Evolutionary conservation across 2,888 invertebrate species (phyloP).

Genomic region (Steromphala cineraria): DNA sequence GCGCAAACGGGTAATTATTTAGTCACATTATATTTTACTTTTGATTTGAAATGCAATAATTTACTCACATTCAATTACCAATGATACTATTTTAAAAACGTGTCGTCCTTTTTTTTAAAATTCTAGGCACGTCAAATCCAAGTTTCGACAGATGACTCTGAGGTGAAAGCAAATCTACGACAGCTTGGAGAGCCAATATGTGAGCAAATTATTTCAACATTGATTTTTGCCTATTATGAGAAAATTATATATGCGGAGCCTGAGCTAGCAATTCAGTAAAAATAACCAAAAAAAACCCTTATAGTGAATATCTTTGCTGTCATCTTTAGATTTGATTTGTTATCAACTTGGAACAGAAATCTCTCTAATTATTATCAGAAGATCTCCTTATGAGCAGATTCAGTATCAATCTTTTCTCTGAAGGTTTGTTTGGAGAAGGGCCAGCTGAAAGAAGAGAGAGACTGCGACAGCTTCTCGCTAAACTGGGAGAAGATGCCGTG

Average conservation of each 20-base stretch:
- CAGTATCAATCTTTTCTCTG: neutral
- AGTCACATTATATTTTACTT: no score
- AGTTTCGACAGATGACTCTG: slow-evolving; percentile 97
- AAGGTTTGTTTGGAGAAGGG: slow-evolving; percentile 94
- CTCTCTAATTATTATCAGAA: neutral
- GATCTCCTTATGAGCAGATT: neutral
- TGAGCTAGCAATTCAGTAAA: neutral
- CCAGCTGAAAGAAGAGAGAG: slow-evolving; percentile 96
- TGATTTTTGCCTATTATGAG: no score
- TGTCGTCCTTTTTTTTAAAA: neutral
- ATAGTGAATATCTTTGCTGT: neutral
- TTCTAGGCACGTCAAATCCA: slow-evolving; percentile 88
- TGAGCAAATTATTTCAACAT: slow-evolving; percentile 52
- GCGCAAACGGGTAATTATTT: slow-evolving; percentile 83
- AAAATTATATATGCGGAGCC: neutral
- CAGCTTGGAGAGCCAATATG: slow-evolving; percentile 97
- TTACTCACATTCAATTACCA: no score
- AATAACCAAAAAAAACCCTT: no score
- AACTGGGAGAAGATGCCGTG: slow-evolving; percentile 91
- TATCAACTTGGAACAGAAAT: neutral
- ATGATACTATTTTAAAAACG: no score
- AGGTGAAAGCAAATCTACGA: slow-evolving; percentile 93
- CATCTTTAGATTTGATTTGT: neutral
- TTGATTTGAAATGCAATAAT: no score
- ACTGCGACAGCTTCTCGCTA: slow-evolving; percentile 83